Conservation (phyloP, 2,888 invertebrate genomes). For the Nomada ferruginata region DNA sequence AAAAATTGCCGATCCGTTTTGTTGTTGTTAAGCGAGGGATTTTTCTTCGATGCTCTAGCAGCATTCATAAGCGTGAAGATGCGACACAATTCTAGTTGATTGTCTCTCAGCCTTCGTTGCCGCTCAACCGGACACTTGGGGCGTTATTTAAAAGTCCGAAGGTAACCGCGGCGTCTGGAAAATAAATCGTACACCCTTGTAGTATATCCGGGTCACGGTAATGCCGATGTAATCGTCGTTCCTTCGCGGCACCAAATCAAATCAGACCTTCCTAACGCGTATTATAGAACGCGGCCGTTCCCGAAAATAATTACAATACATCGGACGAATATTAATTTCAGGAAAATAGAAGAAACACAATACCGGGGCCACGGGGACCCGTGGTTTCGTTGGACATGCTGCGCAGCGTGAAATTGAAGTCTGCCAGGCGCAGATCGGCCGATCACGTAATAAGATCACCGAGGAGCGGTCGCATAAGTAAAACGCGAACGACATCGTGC, state of each 20-base stretch:
- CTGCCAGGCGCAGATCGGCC: slow-evolving; percentile 72
- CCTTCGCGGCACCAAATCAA: too few species aligned
- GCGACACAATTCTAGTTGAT: slow-evolving; percentile 30
- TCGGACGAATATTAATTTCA: slow-evolving; percentile 48
- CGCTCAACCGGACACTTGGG: slow-evolving; percentile 30
- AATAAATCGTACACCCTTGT: background rate
- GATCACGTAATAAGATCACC: slow-evolving; percentile 74
- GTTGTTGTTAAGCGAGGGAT: too few species aligned
- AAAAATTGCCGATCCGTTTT: too few species aligned
- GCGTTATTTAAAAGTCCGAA: slow-evolving; percentile 41
- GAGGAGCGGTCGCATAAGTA: slow-evolving; percentile 70
- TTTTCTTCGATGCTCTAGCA: background rate
- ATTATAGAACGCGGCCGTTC: background rate
- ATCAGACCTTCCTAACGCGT: too few species aligned
- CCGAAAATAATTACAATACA: background rate
- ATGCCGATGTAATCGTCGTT: background rate
- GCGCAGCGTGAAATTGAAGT: slow-evolving; percentile 80
- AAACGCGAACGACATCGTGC: slow-evolving; percentile 63
- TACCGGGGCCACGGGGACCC: slow-evolving; percentile 73
- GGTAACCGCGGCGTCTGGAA: slow-evolving; percentile 10
- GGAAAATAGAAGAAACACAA: slow-evolving; percentile 72
- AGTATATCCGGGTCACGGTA: background rate
- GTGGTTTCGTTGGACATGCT: slow-evolving; percentile 81
- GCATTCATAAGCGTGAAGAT: background rate
- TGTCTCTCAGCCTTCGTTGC: slow-evolving; percentile 22